phyloP scores from a whole-genome alignment of 1,140 invertebrate genomes.

The Drosophila pandora region DNA sequence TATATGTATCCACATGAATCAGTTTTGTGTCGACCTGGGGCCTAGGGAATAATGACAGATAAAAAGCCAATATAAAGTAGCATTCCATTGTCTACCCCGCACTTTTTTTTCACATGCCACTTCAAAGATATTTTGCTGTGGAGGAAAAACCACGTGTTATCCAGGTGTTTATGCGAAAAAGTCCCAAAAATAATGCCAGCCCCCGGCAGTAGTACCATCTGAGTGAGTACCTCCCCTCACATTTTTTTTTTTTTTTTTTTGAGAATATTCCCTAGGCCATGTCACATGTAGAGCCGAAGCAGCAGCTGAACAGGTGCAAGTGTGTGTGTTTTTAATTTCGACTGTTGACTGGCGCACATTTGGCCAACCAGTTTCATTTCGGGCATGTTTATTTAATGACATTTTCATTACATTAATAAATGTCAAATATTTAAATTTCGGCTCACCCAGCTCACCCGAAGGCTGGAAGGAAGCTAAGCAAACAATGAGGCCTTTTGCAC shows the following conservation, averaged over 20 bases:
- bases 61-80: constrained; percentile 37
- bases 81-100: constrained; percentile 25
- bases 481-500: constrained; percentile 35
- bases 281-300: constrained; percentile 18
- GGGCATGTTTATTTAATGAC: constrained; percentile 73
- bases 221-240: no score
- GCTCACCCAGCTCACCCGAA: constrained; percentile 45
- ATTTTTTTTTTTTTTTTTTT: no score
- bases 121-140: constrained; percentile 62
- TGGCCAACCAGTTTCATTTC: constrained; percentile 63
- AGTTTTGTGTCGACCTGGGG: constrained; percentile 26
- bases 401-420: constrained; percentile 80
- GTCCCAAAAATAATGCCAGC: constrained; percentile 23
- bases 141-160: constrained; percentile 71
- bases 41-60: background rate
- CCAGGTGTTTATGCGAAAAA: constrained; percentile 62
- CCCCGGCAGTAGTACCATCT: background rate
- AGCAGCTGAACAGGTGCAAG: no score
- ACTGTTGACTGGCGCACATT: constrained; percentile 40
- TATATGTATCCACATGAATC: constrained; percentile 53
- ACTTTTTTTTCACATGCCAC: constrained; percentile 30
- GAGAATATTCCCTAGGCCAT: constrained; percentile 39
- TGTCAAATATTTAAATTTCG: constrained; percentile 80
- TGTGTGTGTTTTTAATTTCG: constrained; percentile 18
- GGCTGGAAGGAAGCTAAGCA: constrained; percentile 25